Evolutionary conservation across 2,888 invertebrate species (phyloP), one percentile per base, ranked within the genome.

Genomic region (Ceratothoa steindachneri): DNA sequence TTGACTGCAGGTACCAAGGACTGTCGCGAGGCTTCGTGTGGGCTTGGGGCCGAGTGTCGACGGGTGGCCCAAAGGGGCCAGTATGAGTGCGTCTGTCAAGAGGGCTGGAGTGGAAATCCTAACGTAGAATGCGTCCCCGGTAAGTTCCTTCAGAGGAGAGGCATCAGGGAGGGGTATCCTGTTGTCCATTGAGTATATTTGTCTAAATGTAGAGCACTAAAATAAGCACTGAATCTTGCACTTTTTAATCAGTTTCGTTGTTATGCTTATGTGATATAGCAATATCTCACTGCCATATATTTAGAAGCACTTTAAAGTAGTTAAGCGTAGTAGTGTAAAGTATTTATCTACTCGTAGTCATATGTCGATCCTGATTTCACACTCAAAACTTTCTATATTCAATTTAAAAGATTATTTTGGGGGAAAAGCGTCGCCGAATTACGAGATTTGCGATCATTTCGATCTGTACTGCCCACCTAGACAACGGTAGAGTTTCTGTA

Each of bases 1-100:
- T n/a, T n/a, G n/a, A n/a, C n/a, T n/a, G n/a, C 85, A 87, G 74
- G 87, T 87, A 80, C 85, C 88, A 51, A 87, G 89, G 93, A 94
- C 83, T 94, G 95, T 85, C 88, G 93, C 81, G 91, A 91, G 0
- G 88, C 89, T 77, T 93, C 93, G 80, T 95, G 95, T 86, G 95
- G 95, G 9, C 87, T 89, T 28, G 93, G 93, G 83, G 90, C 94
- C 0, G 89, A 89, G 81, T 95, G 95, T 82, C 88, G 89, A 73
- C 92, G 93, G 84, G 86, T 90, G 64, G 87, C 89, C 19, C 91
- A 70, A n/a, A n/a, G n/a, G n/a, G 89, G 89, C n/a, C 81, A 81
- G 30, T 92, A 89, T 82, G 92, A 92, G 83, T 95, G 95, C 82
- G 89, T 88, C 52, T 95, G 95, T 83, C 87, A 89, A 75, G 71